These are phyloP conservation scores for Clarias platycephalus DNA, from an alignment of 2,797 vertebrate species.

Conservation along the genomic window DNA sequence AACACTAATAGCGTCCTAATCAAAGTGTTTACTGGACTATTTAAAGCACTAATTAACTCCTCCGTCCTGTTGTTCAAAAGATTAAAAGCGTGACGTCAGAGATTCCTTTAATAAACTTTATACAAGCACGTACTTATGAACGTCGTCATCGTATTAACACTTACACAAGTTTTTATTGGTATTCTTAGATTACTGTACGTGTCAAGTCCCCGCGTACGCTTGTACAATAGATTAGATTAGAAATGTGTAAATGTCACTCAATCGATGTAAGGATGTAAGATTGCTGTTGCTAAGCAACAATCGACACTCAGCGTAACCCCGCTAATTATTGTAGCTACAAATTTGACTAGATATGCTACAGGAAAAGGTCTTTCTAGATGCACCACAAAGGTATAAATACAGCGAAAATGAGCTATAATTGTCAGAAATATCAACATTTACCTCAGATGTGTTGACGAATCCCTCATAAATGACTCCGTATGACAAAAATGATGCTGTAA, in stretches of 20 bases:
- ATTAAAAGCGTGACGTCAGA: neutral
- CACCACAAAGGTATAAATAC: neutral
- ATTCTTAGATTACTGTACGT: no score
- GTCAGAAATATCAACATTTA: neutral
- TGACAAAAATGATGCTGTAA: neutral
- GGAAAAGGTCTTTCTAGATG: neutral
- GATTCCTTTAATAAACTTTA: neutral
- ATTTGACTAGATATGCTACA: neutral
- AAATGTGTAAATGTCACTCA: neutral
- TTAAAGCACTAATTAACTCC: neutral
- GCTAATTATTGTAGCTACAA: neutral
- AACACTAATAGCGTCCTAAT: conserved; percentile 9
- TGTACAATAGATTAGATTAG: neutral
- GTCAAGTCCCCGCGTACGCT: neutral
- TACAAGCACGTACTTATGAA: no score
- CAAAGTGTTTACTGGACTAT: neutral
- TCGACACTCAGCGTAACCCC: neutral
- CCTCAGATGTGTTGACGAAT: neutral
- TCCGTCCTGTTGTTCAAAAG: neutral
- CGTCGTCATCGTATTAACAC: neutral
- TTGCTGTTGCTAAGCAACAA: no score
- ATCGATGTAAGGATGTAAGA: neutral
- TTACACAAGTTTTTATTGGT: neutral
- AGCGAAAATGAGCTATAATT: neutral
- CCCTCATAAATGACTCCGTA: neutral